Conservation (phyloP, 2,113 vertebrate species). For the Hymenochirus boettgeri region DNA sequence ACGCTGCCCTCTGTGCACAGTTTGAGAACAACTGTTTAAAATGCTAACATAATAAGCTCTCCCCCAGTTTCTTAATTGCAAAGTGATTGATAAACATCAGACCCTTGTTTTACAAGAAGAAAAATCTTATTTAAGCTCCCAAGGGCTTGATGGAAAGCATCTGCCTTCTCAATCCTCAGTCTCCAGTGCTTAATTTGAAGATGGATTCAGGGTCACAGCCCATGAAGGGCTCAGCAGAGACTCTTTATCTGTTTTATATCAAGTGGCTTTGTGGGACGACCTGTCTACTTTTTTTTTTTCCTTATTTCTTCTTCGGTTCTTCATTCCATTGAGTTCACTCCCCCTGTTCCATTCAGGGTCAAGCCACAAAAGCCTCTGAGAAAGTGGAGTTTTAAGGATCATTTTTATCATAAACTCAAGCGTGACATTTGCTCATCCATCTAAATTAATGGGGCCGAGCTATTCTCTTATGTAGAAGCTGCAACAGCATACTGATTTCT, state of each 20-base stretch:
- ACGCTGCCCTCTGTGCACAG: neutral
- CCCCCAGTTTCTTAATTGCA: rapidly evolving
- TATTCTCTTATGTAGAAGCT: neutral
- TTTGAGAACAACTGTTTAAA: slow-evolving; percentile 4
- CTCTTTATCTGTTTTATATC: slow-evolving; percentile 45
- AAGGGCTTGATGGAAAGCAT: slow-evolving; percentile 17
- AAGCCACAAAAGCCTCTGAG: slow-evolving; percentile 16
- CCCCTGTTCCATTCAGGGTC: slow-evolving; percentile 44
- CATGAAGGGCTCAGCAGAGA: slow-evolving; percentile 29
- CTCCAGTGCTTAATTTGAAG: slow-evolving; percentile 28
- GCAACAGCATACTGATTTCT: neutral
- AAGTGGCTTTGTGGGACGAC: slow-evolving; percentile 9
- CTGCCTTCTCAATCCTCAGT: neutral
- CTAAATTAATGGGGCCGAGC: neutral
- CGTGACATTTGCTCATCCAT: neutral
- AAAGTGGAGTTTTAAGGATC: neutral
- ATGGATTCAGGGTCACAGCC: neutral
- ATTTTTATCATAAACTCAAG: neutral
- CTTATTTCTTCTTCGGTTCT: neutral
- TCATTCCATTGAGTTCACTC: slow-evolving; percentile 47
- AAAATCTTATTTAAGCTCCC: slow-evolving; percentile 17
- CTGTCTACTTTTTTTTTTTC: neutral
- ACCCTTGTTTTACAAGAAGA: neutral
- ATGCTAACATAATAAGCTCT: slow-evolving; percentile 11
- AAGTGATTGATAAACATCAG: neutral